Base-by-base conservation (phyloP, 2,113 vertebrate genomes). In the Jaculus jaculus region DNA sequence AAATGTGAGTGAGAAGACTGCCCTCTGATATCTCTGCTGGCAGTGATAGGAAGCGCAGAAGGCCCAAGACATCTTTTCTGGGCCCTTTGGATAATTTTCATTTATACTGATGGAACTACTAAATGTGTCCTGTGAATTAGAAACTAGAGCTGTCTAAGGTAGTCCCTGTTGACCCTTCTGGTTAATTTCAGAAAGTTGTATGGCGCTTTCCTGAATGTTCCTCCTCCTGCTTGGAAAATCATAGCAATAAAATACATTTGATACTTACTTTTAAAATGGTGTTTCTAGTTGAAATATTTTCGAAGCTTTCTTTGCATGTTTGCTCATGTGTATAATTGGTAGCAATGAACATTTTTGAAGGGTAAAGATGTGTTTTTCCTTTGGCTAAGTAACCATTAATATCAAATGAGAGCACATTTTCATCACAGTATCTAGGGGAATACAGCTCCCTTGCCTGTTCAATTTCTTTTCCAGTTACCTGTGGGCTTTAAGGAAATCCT, bases 271-370 rank as follows among this genome's bases (percentile, higher is more conserved):
- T 89, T 73, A 77, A 42, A 84, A 23, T 0, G 11, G 47, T 4
- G 24, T 86, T 92, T 94, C 61, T 89, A 58, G 32, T 37, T 65
- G 20, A 58, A 80, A 71, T 74, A 61, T n/a, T 24, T 30, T 51
- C 5, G 24, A 58, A 86, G 66, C 74, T 42, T 39, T 24, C 26
- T 63, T 6, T 28, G 11, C 4, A 7, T 20, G 5, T 58, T 84
- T 82, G 73, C 17, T 92, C 30, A 6, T 2, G 8, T n/a, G 18
- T n/a, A 20, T 84, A 84, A 89, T 68, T 82, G 92, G 65, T 73
- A 75, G 81, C 66, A 83, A 42, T 79, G 51, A 88, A 68, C 75
- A n/a, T 71, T 63, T 94, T 84, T 26, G 63, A 79, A 91, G 32
- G 7, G 12, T 47, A 39, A 81, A 73, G 47, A 72, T 66, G 28